phyloP scores from a whole-genome alignment of 2,888 invertebrate species.

The Pristionchus mayeri region DNA sequence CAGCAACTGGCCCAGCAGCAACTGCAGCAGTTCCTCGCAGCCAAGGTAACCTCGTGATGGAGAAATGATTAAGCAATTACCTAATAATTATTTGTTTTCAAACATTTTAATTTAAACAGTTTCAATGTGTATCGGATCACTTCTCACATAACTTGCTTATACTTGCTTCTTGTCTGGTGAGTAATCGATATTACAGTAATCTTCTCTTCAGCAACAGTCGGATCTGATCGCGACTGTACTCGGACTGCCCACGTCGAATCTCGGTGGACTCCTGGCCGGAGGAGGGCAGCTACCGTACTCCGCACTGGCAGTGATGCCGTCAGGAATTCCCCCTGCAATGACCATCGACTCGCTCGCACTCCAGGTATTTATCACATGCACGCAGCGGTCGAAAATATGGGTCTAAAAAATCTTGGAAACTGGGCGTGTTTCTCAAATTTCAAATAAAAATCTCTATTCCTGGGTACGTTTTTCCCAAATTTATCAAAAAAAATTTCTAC shows the following conservation, averaged over 20 bases:
- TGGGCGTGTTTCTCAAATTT: too few species aligned
- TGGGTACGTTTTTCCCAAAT: too few species aligned
- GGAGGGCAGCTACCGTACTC: not conserved
- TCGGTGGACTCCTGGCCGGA: conserved; percentile 6
- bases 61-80: not conserved
- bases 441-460: not conserved
- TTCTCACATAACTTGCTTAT: too few species aligned
- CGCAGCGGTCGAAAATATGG: not conserved
- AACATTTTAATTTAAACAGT: not conserved
- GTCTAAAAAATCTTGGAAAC: not conserved
- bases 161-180: too few species aligned
- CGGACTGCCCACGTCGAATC: not conserved
- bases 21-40: not conserved
- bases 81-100: not conserved
- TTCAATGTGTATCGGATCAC: too few species aligned
- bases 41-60: not conserved
- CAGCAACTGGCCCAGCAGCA: conserved; percentile 8
- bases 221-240: conserved; percentile 20
- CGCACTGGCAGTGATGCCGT: not conserved
- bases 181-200: too few species aligned
- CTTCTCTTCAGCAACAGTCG: not conserved
- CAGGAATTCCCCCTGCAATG: not conserved
- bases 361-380: not conserved
- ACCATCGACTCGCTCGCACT: not conserved
- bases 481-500: not conserved